Evolutionary conservation across 2,113 vertebrate species (phyloP).

Genomic region (Phainopepla nitens): DNA sequence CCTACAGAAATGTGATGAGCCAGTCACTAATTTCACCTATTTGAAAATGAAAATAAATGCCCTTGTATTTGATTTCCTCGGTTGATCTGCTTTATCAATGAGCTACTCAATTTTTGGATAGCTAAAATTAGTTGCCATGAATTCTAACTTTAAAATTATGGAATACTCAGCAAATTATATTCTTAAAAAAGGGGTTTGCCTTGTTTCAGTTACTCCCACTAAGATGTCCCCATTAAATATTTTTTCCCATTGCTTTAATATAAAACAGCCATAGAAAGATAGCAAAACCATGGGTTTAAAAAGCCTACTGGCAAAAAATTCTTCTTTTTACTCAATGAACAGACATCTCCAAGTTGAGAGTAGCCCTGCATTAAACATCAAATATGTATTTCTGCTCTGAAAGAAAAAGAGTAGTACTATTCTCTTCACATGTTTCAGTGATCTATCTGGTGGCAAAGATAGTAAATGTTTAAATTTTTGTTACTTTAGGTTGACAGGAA

Average conservation of each 20-base stretch:
- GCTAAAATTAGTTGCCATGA: neutral
- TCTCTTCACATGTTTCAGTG: neutral
- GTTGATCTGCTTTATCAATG: neutral
- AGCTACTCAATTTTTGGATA: neutral
- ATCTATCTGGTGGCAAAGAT: neutral
- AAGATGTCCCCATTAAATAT: neutral
- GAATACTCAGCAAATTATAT: neutral
- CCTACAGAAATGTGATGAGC: neutral
- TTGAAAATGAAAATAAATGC: neutral
- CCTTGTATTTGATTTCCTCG: neutral
- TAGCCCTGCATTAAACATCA: neutral
- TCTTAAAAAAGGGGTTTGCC: neutral
- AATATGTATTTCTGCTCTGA: neutral
- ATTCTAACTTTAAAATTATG: neutral
- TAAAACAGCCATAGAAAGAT: neutral
- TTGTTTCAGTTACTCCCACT: neutral
- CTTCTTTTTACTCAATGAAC: neutral
- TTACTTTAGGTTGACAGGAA: neutral
- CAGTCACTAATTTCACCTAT: neutral
- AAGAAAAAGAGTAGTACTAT: neutral
- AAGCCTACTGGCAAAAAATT: neutral
- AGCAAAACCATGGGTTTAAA: neutral
- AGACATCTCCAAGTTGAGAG: neutral
- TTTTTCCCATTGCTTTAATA: neutral
- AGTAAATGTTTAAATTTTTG: neutral